Evolutionary conservation across 2,797 vertebrate genomes (phyloP).

Genomic region (Sebastiscus tertius): DNA sequence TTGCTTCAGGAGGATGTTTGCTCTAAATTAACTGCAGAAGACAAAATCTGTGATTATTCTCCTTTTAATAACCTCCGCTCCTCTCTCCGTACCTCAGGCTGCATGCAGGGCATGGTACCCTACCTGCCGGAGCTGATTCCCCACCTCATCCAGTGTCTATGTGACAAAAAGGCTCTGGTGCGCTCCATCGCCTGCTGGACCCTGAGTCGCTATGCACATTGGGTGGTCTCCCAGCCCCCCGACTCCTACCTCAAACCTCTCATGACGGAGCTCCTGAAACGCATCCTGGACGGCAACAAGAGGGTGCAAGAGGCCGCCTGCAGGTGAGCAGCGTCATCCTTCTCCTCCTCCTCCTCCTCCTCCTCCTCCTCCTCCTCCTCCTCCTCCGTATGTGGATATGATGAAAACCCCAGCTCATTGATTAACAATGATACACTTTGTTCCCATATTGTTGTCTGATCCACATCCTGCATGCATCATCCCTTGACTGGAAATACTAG

Average conservation of each 20-base stretch:
- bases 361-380: too few relatives aligned
- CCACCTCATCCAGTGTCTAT: conserved; percentile 91
- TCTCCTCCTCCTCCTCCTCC: too few relatives aligned
- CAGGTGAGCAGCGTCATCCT: conserved; percentile 79
- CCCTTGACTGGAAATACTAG: background rate
- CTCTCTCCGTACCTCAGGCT: conserved; percentile 76
- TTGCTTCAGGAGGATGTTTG: background rate
- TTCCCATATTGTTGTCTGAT: conserved; percentile 74
- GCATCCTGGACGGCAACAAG: conserved; percentile 97
- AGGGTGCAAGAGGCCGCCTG: conserved; percentile 95
- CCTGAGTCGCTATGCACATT: conserved; percentile 94
- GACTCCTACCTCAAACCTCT: conserved; percentile 93
- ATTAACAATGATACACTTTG: conserved; percentile 71
- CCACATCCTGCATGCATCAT: conserved; percentile 7
- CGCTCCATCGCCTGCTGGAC: conserved; percentile 98
- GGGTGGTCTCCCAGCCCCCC: conserved; percentile 93
- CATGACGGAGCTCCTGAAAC: conserved; percentile 94
- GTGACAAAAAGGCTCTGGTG: conserved; percentile 94
- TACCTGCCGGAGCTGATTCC: conserved; percentile 95
- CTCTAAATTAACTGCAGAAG: background rate
- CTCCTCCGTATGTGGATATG: conserved; percentile 36
- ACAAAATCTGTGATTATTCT: background rate
- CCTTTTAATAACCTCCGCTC: background rate
- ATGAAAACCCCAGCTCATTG: conserved; percentile 57
- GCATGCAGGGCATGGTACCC: conserved; percentile 95